Conservation (phyloP, 2,113 vertebrate species). For the Cryptomyrus ogoouensis region DNA sequence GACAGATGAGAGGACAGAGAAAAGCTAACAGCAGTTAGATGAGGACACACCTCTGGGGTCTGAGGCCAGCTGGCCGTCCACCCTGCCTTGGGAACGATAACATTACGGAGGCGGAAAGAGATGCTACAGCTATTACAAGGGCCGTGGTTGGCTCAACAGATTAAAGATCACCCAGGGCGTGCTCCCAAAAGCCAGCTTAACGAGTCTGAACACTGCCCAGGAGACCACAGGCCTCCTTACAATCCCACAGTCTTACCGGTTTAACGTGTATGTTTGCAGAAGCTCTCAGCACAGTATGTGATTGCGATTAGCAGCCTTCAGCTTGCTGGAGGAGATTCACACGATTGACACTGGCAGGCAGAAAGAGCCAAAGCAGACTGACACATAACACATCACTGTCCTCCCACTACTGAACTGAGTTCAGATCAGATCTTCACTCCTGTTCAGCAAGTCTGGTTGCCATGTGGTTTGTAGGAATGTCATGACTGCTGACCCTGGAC, state of each 20-base stretch:
- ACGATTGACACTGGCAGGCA: not conserved
- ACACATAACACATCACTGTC: not conserved
- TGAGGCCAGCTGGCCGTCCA: not conserved
- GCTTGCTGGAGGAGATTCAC: not conserved
- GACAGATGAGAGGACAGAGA: not conserved
- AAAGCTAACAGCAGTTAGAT: not conserved
- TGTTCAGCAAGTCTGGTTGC: not conserved
- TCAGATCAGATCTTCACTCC: not conserved
- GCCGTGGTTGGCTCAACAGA: not conserved
- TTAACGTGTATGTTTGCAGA: not conserved
- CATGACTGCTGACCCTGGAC: not conserved
- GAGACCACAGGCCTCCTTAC: not conserved
- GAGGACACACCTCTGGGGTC: not conserved
- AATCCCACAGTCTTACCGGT: not conserved
- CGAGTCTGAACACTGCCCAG: not conserved
- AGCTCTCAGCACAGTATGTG: not conserved
- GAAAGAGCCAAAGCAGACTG: not conserved
- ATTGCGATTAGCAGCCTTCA: constrained; percentile 4
- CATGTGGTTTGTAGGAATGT: not conserved
- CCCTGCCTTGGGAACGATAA: not conserved
- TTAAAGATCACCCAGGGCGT: not conserved
- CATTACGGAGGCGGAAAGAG: not conserved
- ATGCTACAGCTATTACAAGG: not conserved
- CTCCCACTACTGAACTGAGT: not conserved
- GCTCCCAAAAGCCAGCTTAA: not conserved